A percentile compares a stretch with the other conserved stretches of the same genome.
These are phyloP conservation scores for Acanthaster planci DNA, from an alignment of 35 echinoderm and acorn worm genomes.

Conservation along the genomic window DNA sequence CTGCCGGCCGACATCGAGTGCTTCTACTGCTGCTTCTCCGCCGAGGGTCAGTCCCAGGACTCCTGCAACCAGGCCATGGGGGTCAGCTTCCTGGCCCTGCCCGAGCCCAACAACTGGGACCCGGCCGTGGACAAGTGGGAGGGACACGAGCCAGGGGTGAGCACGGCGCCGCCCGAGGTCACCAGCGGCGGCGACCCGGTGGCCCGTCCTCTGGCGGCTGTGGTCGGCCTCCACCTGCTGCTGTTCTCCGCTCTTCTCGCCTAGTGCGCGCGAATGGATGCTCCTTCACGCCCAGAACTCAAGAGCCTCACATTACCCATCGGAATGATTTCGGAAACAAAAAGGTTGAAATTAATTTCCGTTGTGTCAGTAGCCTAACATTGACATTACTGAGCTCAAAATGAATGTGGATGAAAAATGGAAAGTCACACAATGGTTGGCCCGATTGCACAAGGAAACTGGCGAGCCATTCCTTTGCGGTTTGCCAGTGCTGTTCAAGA, in stretches of 20 bases:
- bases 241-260: background rate
- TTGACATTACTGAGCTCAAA: no score
- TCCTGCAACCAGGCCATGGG: slow-evolving; percentile 19
- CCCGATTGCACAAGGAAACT: no score
- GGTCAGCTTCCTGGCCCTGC: background rate
- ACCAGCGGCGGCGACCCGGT: background rate
- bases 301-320: no score
- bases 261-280: no score
- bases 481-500: no score
- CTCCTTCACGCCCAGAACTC: no score
- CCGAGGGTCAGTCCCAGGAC: slow-evolving; percentile 31
- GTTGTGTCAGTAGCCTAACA: no score
- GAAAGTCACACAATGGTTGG: no score
- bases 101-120: slow-evolving; percentile 50
- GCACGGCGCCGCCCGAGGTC: background rate
- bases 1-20: slow-evolving; percentile 22
- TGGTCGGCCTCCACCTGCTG: background rate
- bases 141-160: background rate
- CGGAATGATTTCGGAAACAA: no score
- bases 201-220: background rate
- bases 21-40: slow-evolving; percentile 40
- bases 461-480: no score
- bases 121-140: slow-evolving; percentile 25
- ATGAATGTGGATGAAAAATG: no score
- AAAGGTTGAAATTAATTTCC: no score